Conservation (phyloP, 2,113 vertebrate genomes). For the Leptosomus discolor region DNA sequence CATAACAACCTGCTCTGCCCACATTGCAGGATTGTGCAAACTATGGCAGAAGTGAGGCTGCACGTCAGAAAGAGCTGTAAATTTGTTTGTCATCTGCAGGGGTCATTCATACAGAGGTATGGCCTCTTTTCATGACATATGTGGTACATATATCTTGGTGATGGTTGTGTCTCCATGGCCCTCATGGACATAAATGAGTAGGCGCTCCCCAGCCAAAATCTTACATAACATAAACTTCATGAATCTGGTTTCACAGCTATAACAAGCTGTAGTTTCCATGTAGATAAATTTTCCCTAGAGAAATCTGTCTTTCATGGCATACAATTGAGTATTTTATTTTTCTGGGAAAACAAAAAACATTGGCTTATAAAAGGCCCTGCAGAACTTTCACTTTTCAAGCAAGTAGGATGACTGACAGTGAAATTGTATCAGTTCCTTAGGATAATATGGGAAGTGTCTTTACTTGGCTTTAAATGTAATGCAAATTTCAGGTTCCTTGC, state of each 20-base stretch:
- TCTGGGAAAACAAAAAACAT: neutral
- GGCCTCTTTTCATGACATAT: neutral
- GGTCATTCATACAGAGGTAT: neutral
- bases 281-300: neutral
- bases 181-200: neutral
- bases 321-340: neutral
- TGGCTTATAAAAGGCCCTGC: neutral
- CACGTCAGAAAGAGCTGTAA: neutral
- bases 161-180: neutral
- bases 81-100: neutral
- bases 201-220: neutral
- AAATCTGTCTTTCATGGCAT: neutral
- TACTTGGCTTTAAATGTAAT: neutral
- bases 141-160: no score
- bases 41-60: neutral
- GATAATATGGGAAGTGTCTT: neutral
- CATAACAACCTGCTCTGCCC: neutral
- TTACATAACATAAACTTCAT: neutral
- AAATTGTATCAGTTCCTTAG: neutral
- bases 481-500: neutral
- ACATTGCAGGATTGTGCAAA: neutral
- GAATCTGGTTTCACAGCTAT: neutral
- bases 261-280: neutral
- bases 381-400: neutral
- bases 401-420: neutral